These are phyloP conservation scores for Papilio gigon DNA, from an alignment of 2,888 invertebrate species.

Conservation along the genomic window DNA sequence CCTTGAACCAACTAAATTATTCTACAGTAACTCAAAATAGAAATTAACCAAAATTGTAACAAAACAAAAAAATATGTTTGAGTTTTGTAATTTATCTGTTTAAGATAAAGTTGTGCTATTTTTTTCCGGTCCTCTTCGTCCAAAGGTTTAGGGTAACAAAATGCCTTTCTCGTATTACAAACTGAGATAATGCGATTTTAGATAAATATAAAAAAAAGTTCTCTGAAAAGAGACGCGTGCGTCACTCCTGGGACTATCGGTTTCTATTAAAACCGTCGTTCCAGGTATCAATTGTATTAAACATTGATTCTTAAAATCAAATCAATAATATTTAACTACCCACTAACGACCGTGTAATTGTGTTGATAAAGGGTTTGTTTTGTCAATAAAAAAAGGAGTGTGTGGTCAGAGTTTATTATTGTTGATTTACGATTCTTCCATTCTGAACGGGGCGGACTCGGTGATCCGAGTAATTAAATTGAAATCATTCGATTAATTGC, in stretches of 20 bases:
- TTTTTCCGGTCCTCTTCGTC: constrained; percentile 44
- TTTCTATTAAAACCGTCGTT: constrained; percentile 37
- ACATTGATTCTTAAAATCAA: constrained; percentile 51
- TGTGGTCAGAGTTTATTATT: constrained; percentile 62
- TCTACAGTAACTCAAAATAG: not conserved
- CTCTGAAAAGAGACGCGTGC: constrained; percentile 44
- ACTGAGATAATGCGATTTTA: constrained; percentile 58
- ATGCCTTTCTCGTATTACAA: constrained; percentile 65
- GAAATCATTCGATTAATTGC: constrained; percentile 68
- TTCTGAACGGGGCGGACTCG: constrained; percentile 67
- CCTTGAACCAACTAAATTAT: no score
- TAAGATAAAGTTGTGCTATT: constrained; percentile 50
- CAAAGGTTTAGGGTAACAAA: constrained; percentile 52
- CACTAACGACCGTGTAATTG: constrained; percentile 77
- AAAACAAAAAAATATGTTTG: constrained; percentile 19
- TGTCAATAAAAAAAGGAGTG: constrained; percentile 61
- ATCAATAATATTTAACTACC: constrained; percentile 63
- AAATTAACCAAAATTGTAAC: constrained; percentile 25
- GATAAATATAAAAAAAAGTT: constrained; percentile 51
- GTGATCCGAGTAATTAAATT: constrained; percentile 74
- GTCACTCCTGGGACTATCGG: constrained; percentile 45
- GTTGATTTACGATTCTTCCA: constrained; percentile 72
- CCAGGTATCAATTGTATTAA: constrained; percentile 14
- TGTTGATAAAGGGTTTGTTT: constrained; percentile 77
- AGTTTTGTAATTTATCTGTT: constrained; percentile 47